Percentiles rank a stretch among this genome's conserved stretches.
These are phyloP conservation scores for Nowickia ferox DNA, from an alignment of 2,888 invertebrate genomes.

Conservation along the genomic window DNA sequence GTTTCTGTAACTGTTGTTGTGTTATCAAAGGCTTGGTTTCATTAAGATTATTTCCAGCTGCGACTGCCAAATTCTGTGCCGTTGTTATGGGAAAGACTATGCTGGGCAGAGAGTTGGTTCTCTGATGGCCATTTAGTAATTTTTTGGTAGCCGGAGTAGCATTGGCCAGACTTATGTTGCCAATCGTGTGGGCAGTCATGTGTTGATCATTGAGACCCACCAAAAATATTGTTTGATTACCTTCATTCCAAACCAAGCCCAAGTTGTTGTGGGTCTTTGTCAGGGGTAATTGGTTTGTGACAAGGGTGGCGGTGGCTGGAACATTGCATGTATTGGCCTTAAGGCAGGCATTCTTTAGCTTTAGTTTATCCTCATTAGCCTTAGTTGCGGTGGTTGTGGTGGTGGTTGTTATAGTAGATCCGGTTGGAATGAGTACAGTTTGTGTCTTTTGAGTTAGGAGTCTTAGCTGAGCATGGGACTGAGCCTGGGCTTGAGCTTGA, in stretches of 20 bases:
- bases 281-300: conserved; percentile 74
- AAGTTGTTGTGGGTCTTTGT: conserved; percentile 84
- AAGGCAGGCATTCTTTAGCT: conserved; percentile 78
- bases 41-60: conserved; percentile 37
- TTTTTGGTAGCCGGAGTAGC: conserved; percentile 80
- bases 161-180: conserved; percentile 80
- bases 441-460: conserved; percentile 82
- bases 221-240: conserved; percentile 85
- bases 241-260: conserved; percentile 87
- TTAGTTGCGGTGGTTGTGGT: conserved; percentile 68
- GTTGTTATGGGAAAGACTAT: conserved; percentile 84
- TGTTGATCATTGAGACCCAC: conserved; percentile 84
- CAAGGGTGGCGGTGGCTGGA: conserved; percentile 70
- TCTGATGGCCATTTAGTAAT: conserved; percentile 84
- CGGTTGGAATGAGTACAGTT: conserved; percentile 85
- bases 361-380: conserved; percentile 57
- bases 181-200: conserved; percentile 80
- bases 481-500: conserved; percentile 67
- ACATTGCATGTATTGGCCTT: conserved; percentile 63
- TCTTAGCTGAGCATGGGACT: conserved; percentile 75
- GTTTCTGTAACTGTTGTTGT: conserved; percentile 81
- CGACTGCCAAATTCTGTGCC: not conserved
- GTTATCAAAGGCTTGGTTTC: conserved; percentile 75
- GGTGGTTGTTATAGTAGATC: conserved; percentile 74
- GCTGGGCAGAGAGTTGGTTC: conserved; percentile 85